phyloP scores from a whole-genome alignment of 2,797 vertebrate genomes.

The Megalops cyprinoides region DNA sequence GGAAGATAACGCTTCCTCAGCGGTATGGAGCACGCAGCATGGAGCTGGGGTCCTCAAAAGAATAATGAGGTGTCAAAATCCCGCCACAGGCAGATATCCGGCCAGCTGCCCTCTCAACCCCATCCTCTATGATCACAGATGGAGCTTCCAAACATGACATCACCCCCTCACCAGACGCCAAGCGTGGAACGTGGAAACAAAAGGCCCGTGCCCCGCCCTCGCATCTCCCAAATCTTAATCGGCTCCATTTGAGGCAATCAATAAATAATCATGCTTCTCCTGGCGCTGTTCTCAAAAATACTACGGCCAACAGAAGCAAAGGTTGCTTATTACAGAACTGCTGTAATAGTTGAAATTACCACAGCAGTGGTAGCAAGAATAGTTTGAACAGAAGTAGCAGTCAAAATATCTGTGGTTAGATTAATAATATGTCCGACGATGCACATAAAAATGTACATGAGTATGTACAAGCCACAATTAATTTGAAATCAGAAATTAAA shows the following conservation, averaged over 20 bases:
- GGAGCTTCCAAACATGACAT: slow-evolving; percentile 32
- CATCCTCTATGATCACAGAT: slow-evolving; percentile 12
- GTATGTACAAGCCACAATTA: background rate
- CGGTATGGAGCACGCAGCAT: slow-evolving; percentile 6
- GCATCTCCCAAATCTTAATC: background rate
- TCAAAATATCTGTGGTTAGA: background rate
- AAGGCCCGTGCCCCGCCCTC: background rate
- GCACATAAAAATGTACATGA: background rate
- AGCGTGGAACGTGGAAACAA: slow-evolving; percentile 6
- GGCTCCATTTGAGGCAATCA: slow-evolving; percentile 1
- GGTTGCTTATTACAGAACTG: background rate
- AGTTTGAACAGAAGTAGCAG: background rate
- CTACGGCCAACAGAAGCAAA: background rate
- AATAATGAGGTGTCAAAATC: slow-evolving; percentile 44
- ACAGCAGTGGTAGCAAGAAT: background rate
- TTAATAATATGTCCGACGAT: background rate
- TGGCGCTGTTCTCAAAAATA: background rate
- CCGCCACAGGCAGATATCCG: slow-evolving; percentile 23
- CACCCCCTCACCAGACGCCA: slow-evolving; percentile 21
- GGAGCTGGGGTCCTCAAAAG: slow-evolving; percentile 27
- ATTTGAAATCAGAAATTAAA: background rate
- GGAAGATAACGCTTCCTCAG: slow-evolving; percentile 25
- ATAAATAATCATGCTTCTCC: background rate
- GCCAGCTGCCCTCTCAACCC: slow-evolving; percentile 15
- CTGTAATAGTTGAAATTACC: background rate